Evolutionary conservation across 2,113 vertebrate genomes (phyloP).

Genomic region (Eleginops maclovinus): DNA sequence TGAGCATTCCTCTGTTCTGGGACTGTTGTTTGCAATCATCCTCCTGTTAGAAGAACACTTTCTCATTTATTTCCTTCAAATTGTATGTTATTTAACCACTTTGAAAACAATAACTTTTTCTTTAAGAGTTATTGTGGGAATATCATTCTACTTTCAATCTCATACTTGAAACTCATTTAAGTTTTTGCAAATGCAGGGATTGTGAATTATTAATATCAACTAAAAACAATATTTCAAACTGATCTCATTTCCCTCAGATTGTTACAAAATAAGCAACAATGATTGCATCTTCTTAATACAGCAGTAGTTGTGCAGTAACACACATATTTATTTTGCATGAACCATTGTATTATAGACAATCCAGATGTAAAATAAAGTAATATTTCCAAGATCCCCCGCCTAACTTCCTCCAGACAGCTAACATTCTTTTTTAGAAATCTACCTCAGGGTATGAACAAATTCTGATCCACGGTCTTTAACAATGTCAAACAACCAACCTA

Average conservation of each 20-base stretch:
- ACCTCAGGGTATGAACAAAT: background rate
- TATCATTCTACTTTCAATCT: background rate
- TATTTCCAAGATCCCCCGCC: background rate
- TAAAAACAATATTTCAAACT: background rate
- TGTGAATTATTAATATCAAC: background rate
- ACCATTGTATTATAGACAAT: background rate
- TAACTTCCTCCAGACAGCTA: background rate
- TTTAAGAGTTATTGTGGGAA: background rate
- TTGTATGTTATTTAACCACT: background rate
- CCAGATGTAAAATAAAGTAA: background rate
- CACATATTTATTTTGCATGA: background rate
- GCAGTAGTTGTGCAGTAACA: too few relatives aligned
- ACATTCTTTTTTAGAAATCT: background rate
- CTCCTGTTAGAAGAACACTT: background rate
- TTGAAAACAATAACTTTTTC: background rate
- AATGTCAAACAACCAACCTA: background rate
- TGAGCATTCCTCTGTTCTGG: background rate
- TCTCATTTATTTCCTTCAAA: background rate
- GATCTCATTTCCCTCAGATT: background rate
- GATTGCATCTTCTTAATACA: background rate
- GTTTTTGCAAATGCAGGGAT: background rate
- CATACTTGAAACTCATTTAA: background rate
- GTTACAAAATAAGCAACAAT: background rate
- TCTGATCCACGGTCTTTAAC: conserved; percentile 21
- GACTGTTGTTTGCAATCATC: background rate